These are phyloP conservation scores for Bombus impatiens DNA, from an alignment of 1,140 invertebrate genomes.

Conservation along the genomic window DNA sequence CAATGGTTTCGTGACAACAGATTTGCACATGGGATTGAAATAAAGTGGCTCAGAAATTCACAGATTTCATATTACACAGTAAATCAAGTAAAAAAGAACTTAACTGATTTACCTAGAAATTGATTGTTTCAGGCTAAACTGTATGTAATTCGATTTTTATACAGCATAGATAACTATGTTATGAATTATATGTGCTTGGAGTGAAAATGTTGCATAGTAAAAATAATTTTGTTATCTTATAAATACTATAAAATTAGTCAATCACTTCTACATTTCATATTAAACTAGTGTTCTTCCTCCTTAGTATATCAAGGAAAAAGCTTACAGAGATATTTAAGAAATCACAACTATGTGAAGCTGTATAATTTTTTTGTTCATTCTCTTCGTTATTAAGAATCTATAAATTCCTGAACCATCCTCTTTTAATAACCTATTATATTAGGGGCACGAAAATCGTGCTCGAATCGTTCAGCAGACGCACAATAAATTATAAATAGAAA, in stretches of 20 bases:
- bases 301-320: neutral
- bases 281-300: neutral
- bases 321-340: neutral
- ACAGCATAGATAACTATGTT: neutral
- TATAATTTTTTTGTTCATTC: neutral
- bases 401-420: slow-evolving; percentile 14
- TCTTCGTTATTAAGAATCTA: neutral
- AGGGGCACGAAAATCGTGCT: neutral
- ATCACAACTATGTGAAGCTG: neutral
- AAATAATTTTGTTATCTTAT: neutral
- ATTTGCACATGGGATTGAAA: neutral
- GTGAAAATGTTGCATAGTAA: neutral
- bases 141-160: neutral
- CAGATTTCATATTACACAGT: neutral
- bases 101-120: neutral
- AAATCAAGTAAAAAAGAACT: neutral
- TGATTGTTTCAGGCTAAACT: neutral
- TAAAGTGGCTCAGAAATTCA: neutral
- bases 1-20: slow-evolving; percentile 18
- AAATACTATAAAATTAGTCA: neutral
- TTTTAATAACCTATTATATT: slow-evolving; percentile 14
- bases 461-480: slow-evolving; percentile 47
- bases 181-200: neutral
- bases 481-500: slow-evolving; percentile 75
- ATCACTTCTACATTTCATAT: neutral